These are phyloP conservation scores for Neoarius graeffei DNA, from an alignment of 2,113 vertebrate genomes.

Conservation along the genomic window DNA sequence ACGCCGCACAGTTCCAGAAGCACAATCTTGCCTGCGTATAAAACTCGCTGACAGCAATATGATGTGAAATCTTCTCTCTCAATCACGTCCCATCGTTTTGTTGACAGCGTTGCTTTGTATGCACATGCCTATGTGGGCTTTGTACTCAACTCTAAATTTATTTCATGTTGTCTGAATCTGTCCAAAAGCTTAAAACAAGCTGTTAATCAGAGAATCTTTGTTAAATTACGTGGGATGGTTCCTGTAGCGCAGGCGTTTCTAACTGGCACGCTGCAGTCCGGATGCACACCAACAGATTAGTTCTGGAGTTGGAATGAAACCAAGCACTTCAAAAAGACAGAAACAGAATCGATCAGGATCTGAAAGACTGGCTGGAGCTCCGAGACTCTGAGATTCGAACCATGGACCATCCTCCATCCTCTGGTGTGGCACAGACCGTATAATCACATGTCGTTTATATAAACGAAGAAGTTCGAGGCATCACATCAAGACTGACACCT, in stretches of 20 bases:
- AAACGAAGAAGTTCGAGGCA: not conserved
- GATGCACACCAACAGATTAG: not conserved
- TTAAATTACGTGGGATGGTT: not conserved
- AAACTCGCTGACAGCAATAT: not conserved
- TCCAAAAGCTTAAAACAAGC: not conserved
- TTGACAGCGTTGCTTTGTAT: not conserved
- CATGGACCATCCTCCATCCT: not conserved
- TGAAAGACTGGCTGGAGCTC: not conserved
- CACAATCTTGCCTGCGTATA: not conserved
- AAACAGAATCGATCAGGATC: not conserved
- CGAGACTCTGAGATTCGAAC: not conserved
- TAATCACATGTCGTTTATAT: not conserved
- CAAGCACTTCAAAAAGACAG: not conserved
- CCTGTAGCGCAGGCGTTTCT: not conserved
- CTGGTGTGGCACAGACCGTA: no score
- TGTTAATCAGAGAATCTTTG: conserved; percentile 10
- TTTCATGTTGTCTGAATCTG: not conserved
- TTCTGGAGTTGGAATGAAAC: not conserved
- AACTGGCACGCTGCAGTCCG: not conserved
- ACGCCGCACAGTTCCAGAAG: not conserved
- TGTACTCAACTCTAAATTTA: not conserved
- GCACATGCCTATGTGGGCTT: not conserved
- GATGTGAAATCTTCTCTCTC: not conserved
- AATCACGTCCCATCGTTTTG: not conserved
- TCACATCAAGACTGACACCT: not conserved